Evolutionary conservation across 2,113 vertebrate genomes (phyloP).

Genomic region (Uropsilus gracilis): DNA sequence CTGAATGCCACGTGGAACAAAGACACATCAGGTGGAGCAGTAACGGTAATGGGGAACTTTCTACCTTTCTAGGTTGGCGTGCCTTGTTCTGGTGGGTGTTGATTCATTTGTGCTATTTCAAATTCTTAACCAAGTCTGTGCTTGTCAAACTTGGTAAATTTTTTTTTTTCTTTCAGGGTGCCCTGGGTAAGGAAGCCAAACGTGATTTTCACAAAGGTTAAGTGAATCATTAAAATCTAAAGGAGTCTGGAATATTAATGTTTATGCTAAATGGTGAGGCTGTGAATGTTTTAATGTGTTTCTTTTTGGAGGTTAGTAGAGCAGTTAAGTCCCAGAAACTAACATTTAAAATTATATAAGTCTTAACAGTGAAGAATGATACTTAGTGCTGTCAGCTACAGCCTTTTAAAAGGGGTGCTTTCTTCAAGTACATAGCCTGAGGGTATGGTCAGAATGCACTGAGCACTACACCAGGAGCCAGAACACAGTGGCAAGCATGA

Average conservation of each 20-base stretch:
- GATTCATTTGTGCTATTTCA: neutral
- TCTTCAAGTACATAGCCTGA: neutral
- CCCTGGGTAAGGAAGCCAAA: neutral
- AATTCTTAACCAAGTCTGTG: neutral
- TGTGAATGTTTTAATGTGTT: neutral
- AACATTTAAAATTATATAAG: neutral
- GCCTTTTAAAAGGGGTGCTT: neutral
- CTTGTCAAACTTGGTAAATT: neutral
- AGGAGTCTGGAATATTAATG: neutral
- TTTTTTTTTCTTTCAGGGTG: slow-evolving; percentile 27
- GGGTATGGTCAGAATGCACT: neutral
- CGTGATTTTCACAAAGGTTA: slow-evolving; percentile 3
- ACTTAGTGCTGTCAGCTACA: neutral
- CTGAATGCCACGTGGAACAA: neutral
- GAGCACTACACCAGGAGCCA: neutral
- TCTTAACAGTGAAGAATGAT: neutral
- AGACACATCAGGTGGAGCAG: neutral
- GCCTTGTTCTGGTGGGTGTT: neutral
- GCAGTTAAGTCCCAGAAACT: neutral
- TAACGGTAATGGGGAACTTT: neutral
- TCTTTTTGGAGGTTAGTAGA: neutral
- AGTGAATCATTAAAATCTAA: neutral
- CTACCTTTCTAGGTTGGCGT: neutral
- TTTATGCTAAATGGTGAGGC: neutral
- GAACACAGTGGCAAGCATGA: neutral